Evolutionary conservation across 2,113 vertebrate species (phyloP).

Genomic region (Eonycteris spelaea): DNA sequence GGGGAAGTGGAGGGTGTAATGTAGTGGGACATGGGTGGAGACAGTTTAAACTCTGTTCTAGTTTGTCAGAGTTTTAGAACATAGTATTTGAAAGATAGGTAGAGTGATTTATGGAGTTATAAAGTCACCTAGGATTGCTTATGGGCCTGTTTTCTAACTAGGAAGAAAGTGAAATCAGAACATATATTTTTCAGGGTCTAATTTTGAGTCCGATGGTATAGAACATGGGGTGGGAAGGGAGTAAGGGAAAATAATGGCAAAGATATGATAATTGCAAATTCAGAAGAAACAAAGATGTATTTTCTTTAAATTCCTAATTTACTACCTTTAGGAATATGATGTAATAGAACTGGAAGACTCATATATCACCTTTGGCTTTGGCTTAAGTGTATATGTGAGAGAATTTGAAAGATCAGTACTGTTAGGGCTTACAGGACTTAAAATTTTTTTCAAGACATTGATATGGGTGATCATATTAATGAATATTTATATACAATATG

Average conservation of each 20-base stretch:
- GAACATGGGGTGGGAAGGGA: background rate
- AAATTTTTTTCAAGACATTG: conserved; percentile 32
- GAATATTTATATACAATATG: background rate
- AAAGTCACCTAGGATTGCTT: conserved; percentile 23
- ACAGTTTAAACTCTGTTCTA: conserved; percentile 35
- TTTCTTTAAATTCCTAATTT: background rate
- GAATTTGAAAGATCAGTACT: conserved; percentile 36
- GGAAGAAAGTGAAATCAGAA: conserved; percentile 13
- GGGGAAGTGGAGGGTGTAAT: conserved; percentile 36
- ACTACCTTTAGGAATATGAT: background rate
- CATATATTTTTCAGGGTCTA: background rate
- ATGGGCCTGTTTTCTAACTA: background rate
- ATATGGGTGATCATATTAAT: conserved; percentile 8
- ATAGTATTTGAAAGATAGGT: conserved; percentile 30
- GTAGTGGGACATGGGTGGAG: conserved; percentile 68
- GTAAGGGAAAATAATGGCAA: background rate
- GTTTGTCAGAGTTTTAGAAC: conserved; percentile 39
- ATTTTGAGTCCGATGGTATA: conserved; percentile 15
- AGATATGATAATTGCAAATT: background rate
- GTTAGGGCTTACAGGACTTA: background rate
- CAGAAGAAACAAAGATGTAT: background rate
- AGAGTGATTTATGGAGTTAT: background rate
- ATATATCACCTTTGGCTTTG: background rate
- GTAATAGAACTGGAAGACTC: background rate
- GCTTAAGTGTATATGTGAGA: background rate